These are phyloP conservation scores for Crocodylus rhombifer DNA, from an alignment of 2,797 vertebrate species.

Conservation along the genomic window DNA sequence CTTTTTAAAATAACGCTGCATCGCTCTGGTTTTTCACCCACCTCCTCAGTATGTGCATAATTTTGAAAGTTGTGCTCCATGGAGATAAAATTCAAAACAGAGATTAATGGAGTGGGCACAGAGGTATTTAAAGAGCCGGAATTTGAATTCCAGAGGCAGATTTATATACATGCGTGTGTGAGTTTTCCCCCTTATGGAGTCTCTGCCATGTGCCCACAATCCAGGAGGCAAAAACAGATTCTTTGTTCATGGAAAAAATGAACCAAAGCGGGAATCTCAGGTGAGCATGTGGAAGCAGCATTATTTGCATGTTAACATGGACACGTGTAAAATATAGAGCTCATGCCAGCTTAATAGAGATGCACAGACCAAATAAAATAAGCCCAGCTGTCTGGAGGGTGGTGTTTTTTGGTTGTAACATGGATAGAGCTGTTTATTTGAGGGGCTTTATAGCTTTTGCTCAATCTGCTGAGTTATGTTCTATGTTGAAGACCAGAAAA, in stretches of 20 bases:
- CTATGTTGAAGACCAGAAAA: not conserved
- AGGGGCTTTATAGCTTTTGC: not conserved
- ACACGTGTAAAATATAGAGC: not conserved
- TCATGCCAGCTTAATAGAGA: not conserved
- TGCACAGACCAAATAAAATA: not conserved
- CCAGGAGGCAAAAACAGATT: not conserved
- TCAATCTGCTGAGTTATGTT: not conserved
- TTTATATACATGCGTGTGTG: fast-evolving
- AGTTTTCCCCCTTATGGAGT: not conserved
- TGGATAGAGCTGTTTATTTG: not conserved
- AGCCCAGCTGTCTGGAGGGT: not conserved
- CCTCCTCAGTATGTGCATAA: slow-evolving; percentile 5
- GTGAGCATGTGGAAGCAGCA: not conserved
- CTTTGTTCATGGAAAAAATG: not conserved
- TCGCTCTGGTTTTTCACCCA: slow-evolving; percentile 30
- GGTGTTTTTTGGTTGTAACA: not conserved
- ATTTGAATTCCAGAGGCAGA: slow-evolving; percentile 29
- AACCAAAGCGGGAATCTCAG: not conserved
- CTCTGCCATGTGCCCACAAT: fast-evolving
- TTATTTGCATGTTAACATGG: not conserved
- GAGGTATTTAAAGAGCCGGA: slow-evolving; percentile 18
- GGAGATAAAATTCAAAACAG: not conserved
- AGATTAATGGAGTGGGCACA: slow-evolving; percentile 14
- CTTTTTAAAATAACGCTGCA: not conserved
- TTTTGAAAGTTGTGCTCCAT: not conserved